These are phyloP conservation scores for Conomelus anceps DNA, from an alignment of 2,888 invertebrate species.

Conservation along the genomic window DNA sequence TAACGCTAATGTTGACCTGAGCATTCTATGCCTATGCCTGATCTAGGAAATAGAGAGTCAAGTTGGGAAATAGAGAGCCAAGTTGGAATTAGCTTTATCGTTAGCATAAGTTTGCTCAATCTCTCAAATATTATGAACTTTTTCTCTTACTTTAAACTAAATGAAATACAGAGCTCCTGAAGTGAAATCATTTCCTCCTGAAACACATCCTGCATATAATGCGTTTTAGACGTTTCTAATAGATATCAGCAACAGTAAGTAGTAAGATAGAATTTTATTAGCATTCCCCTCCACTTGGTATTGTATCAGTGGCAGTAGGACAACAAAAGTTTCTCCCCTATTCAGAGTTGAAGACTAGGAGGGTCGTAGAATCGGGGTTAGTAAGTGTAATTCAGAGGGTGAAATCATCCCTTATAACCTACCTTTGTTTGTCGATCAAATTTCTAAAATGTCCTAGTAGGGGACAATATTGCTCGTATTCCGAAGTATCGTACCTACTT, in stretches of 20 bases:
- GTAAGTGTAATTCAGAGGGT: background rate
- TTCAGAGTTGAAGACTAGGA: background rate
- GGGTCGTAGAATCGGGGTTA: background rate
- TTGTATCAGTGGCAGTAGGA: background rate
- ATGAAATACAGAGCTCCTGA: too few relatives aligned
- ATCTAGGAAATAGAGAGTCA: too few relatives aligned
- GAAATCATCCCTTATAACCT: background rate
- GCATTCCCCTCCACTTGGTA: background rate
- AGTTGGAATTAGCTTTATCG: too few relatives aligned
- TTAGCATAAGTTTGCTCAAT: too few relatives aligned
- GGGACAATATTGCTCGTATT: background rate
- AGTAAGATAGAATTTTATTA: background rate
- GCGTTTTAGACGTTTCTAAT: too few relatives aligned
- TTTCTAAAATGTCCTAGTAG: background rate
- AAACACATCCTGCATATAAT: too few relatives aligned
- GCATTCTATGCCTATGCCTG: too few relatives aligned
- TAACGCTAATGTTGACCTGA: too few relatives aligned
- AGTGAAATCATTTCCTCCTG: too few relatives aligned
- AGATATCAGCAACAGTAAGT: background rate
- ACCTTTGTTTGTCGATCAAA: background rate
- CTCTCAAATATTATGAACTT: too few relatives aligned
- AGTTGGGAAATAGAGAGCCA: too few relatives aligned
- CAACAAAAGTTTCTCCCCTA: background rate
- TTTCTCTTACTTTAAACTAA: too few relatives aligned
- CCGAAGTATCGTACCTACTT: background rate